Conservation (phyloP, 2,888 invertebrate genomes). For the Nemapogon koenigi region DNA sequence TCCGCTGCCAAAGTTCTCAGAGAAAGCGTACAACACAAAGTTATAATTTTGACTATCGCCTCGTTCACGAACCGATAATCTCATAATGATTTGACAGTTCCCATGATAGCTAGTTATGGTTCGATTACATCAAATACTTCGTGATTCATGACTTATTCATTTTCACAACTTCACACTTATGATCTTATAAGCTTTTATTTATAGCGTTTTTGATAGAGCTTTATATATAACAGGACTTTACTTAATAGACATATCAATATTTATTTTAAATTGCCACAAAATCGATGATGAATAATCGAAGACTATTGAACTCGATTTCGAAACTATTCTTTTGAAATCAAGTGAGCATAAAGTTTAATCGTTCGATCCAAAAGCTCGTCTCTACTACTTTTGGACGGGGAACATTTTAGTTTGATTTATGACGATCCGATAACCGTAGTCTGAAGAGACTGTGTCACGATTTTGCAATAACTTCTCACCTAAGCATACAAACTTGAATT, state of each 20-base stretch:
- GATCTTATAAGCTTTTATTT: too few species aligned
- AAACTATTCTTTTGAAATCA: constrained; percentile 5
- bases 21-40: constrained; percentile 7
- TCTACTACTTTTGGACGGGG: too few species aligned
- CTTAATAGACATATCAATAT: too few species aligned
- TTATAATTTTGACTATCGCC: constrained; percentile 8
- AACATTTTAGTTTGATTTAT: too few species aligned
- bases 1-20: constrained; percentile 4
- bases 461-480: constrained; percentile 6
- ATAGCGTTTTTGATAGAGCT: too few species aligned
- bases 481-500: not conserved
- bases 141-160: too few species aligned
- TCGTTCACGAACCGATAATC: constrained; percentile 5
- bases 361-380: too few species aligned
- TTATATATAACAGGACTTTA: too few species aligned
- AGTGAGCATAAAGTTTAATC: constrained; percentile 4
- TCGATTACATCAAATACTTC: too few species aligned
- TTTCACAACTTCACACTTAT: too few species aligned
- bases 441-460: constrained; percentile 5
- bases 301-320: constrained; percentile 6
- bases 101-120: constrained; percentile 5
- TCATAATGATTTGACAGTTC: constrained; percentile 6
- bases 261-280: too few species aligned
- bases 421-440: constrained; percentile 2
- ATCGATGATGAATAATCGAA: too few species aligned